Evolutionary conservation across 2,797 vertebrate genomes (phyloP).

Genomic region (Arctocebus calabarensis): DNA sequence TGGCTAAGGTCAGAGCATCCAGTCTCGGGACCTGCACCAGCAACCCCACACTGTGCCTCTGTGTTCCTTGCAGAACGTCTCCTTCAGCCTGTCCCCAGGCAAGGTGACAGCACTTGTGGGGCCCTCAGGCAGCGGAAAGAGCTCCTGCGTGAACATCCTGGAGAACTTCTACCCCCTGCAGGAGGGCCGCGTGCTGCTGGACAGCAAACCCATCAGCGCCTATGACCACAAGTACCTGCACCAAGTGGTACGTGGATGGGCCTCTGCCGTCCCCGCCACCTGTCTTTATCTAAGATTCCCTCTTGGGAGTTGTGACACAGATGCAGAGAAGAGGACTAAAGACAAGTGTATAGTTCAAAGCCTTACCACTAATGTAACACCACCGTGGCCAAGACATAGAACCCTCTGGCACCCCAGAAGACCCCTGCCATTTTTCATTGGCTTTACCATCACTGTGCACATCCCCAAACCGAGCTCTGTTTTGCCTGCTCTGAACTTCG

Average conservation of each 20-base stretch:
- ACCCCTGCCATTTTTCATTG: background rate
- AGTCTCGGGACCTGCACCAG: background rate
- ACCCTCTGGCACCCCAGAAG: background rate
- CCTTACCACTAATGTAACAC: fast-evolving
- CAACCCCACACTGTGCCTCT: background rate
- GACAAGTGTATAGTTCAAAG: background rate
- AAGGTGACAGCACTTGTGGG: slow-evolving; percentile 96
- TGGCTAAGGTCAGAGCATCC: background rate
- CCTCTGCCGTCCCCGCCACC: fast-evolving
- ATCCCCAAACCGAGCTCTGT: background rate
- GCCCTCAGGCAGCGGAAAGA: slow-evolving; percentile 97
- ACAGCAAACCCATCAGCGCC: slow-evolving; percentile 91
- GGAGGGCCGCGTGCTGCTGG: slow-evolving; percentile 94
- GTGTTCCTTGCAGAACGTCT: slow-evolving; percentile 90
- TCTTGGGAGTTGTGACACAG: fast-evolving
- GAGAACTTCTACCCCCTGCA: slow-evolving; percentile 96
- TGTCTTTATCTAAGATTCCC: background rate
- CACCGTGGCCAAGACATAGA: background rate
- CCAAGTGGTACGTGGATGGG: slow-evolving; percentile 89
- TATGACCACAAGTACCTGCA: slow-evolving; percentile 95
- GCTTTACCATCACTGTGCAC: background rate
- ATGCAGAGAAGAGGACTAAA: fast-evolving
- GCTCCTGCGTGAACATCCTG: slow-evolving; percentile 96
- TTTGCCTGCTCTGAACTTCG: background rate
- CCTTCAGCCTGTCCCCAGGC: slow-evolving; percentile 94